Percentiles rank a stretch among this genome's conserved stretches.
Conservation (phyloP, 2,113 vertebrate species). For the Pelodiscus sinensis region DNA sequence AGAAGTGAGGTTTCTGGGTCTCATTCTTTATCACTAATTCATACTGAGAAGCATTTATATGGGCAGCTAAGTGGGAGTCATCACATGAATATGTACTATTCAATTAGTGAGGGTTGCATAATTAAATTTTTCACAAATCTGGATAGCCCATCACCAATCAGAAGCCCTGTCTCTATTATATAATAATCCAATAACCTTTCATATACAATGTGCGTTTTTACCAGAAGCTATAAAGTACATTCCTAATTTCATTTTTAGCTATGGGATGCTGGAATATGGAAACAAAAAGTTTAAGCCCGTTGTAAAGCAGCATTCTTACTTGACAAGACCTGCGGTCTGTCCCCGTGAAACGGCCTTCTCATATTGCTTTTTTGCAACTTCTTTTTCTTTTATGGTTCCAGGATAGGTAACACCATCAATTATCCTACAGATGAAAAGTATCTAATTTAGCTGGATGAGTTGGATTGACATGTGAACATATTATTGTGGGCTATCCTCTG, state of each 20-base stretch:
- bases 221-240: not conserved
- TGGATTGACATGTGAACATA: not conserved
- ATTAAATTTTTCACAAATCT: not conserved
- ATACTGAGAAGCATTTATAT: not conserved
- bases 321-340: constrained; percentile 91
- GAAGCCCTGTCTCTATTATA: not conserved
- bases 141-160: not conserved
- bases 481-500: not conserved
- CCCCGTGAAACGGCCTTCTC: constrained; percentile 87
- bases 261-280: not conserved
- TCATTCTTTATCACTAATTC: not conserved
- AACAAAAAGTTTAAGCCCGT: not conserved
- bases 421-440: constrained; percentile 76
- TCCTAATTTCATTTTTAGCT: not conserved
- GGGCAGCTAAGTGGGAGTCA: not conserved
- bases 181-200: not conserved
- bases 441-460: not conserved
- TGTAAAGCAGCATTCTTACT: constrained; percentile 76
- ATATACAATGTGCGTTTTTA: not conserved
- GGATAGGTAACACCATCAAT: constrained; percentile 86
- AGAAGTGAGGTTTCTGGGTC: not conserved
- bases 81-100: not conserved
- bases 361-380: constrained; percentile 88
- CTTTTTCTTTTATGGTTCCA: constrained; percentile 91
- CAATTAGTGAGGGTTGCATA: not conserved